Base-by-base conservation (phyloP, 2,113 vertebrate genomes). In the Pedionomus torquatus region DNA sequence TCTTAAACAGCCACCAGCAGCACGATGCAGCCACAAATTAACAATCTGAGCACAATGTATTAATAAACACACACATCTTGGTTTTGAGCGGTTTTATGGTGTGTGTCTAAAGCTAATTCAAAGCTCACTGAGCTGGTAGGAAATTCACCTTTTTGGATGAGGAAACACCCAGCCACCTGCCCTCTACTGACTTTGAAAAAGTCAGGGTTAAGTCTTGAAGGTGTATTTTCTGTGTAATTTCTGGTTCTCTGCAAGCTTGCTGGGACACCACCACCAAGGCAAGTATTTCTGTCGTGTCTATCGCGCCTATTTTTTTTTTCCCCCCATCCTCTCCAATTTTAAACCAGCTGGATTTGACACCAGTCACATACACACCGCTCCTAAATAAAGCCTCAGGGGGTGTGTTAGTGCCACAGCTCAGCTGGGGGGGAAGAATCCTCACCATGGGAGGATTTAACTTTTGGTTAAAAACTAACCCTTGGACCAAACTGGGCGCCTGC, bases 271-370 rank as follows among this genome's bases (percentile, higher is more conserved):
- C 25, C 30, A 25, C 43, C 60, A 44, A 44, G 10, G 23, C 30
- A 6, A 17, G 1, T 9, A 16, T 41, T 75, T 63, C 35, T 61
- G 58, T 13, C 0, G 0, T 33, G 52, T 18, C 60, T 37, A 11
- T 13, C 1, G 5, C 78, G 61, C 28, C 28, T 77, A 82, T 58
- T 46, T 8, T 46, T 57, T 39, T 46, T 46, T 84, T 58, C n/a
- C n/a, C n/a, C 52, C 41, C 3, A 74, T 51, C 61, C 65, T 39
- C 52, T 81, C 35, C 7, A 14, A 14, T 18, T 55, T 13, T 10
- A 64, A 64, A 85, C 20, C 61, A 63, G 71, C 88, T 66, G 41
- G 48, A 69, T 83, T 61, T 46, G 52, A 83, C 61, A 11, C 20
- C 49, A 68, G 26, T 46, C 58, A 23, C 72, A 16, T 4, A 26